Percentiles rank a stretch among this genome's conserved stretches.
Evolutionary conservation across 2,113 vertebrate genomes (phyloP).

Genomic region (Excalfactoria chinensis): DNA sequence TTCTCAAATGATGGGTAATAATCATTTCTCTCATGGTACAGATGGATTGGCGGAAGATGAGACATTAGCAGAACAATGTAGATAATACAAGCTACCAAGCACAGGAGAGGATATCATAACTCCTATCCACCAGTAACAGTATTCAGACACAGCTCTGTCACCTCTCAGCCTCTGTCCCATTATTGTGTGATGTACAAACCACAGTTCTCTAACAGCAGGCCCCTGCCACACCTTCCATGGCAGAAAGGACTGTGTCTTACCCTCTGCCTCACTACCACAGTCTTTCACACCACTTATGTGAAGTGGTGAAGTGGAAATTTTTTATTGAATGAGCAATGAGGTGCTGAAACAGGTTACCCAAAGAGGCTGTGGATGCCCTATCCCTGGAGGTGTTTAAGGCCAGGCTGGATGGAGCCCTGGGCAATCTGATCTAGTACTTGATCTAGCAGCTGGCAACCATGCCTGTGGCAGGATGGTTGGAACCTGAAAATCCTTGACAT

Average conservation of each 20-base stretch:
- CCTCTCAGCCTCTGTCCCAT: not conserved
- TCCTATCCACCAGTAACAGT: rapidly evolving
- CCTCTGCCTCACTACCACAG: not conserved
- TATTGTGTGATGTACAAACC: rapidly evolving
- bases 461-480: too few species aligned
- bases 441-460: too few species aligned
- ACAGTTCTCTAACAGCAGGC: rapidly evolving
- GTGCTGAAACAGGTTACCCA: too few species aligned
- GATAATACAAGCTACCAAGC: not conserved
- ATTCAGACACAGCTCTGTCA: not conserved
- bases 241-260: not conserved
- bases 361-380: too few species aligned
- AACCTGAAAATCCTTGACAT: too few species aligned
- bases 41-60: not conserved
- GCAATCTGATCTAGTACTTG: too few species aligned
- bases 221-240: not conserved
- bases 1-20: not conserved
- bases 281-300: not conserved
- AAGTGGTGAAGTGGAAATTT: too few species aligned
- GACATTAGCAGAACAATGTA: not conserved
- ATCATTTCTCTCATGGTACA: not conserved
- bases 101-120: not conserved
- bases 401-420: too few species aligned
- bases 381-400: too few species aligned
- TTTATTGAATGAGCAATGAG: too few species aligned